Evolutionary conservation across 2,888 invertebrate genomes (phyloP), one percentile per base, ranked within the genome.

Genomic region (Lasioglossum vierecki): DNA sequence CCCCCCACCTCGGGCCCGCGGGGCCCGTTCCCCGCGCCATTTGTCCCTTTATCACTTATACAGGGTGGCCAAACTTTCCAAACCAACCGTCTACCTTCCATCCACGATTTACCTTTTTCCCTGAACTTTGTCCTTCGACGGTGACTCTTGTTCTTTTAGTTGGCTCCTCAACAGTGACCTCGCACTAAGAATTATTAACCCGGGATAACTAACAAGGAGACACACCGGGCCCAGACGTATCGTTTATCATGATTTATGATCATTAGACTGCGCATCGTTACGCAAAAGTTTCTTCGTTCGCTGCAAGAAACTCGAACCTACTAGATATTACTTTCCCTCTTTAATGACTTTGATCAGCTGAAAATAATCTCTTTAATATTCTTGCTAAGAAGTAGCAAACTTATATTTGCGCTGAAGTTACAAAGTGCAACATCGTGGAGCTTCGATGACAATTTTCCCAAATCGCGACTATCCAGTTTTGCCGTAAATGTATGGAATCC

Each of bases 41-140:
- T 82, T 46, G 79, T 82, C 79, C 75, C 49, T 76, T 72, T 82
- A 76, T 74, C 79, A 76, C 79, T 84, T 82, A 82, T 79, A 35
- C 80, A 53, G 30, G 49, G 49, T 49, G 74, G 39, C 9, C 77
- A 46, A 41, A 68, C 53, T 68, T 15, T 11, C 39, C 41, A 9
- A 46, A 4, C 75, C 41, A 13, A 8, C n/a, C 11, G 44, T 26
- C 70, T 6, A 6, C 15, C 11, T n/a, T 41, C 22, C 22, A 13
- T 4, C 22, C 68, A 4, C 39, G 22, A 11, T 68, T n/a, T 4
- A 4, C 68, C 22, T 22, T 39, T 5, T 41, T 39, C 39, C 0
- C 26, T 13, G 44, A 63, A 11, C 26, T 63, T 30, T 53, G 22
- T 53, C 53, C 53, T 53, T 53, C 60, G 60, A 30, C 15, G 26